These are phyloP conservation scores for Chroicocephalus ridibundus DNA, from an alignment of 2,113 vertebrate species.

Conservation along the genomic window DNA sequence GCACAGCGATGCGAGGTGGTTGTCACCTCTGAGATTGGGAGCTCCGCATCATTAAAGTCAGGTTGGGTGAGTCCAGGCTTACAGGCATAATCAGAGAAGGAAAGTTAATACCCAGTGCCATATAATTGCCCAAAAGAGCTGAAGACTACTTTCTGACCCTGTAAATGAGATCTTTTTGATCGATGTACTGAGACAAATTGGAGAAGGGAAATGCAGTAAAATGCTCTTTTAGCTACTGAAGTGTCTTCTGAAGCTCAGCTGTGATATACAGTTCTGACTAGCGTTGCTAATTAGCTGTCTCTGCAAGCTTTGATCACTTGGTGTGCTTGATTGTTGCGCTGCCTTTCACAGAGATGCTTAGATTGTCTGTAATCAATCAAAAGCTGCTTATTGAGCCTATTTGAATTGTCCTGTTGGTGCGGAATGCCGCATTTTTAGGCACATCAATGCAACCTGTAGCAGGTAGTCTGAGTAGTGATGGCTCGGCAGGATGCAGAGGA, in stretches of 20 bases:
- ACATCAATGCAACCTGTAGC: not conserved
- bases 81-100: not conserved
- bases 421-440: not conserved
- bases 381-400: not conserved
- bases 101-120: not conserved
- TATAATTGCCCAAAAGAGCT: not conserved
- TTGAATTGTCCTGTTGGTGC: not conserved
- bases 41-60: accelerated
- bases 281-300: not conserved
- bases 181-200: not conserved
- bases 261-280: accelerated
- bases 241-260: not conserved
- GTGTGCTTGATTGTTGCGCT: not conserved
- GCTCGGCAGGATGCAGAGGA: not conserved
- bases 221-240: not conserved
- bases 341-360: not conserved
- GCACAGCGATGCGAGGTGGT: accelerated
- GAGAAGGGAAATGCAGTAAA: not conserved
- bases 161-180: not conserved
- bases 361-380: not conserved
- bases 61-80: not conserved
- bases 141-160: not conserved
- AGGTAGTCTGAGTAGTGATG: not conserved
- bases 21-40: not conserved
- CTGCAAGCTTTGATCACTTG: accelerated